Evolutionary conservation across 2,113 vertebrate species (phyloP).

Genomic region (Sapajus apella): DNA sequence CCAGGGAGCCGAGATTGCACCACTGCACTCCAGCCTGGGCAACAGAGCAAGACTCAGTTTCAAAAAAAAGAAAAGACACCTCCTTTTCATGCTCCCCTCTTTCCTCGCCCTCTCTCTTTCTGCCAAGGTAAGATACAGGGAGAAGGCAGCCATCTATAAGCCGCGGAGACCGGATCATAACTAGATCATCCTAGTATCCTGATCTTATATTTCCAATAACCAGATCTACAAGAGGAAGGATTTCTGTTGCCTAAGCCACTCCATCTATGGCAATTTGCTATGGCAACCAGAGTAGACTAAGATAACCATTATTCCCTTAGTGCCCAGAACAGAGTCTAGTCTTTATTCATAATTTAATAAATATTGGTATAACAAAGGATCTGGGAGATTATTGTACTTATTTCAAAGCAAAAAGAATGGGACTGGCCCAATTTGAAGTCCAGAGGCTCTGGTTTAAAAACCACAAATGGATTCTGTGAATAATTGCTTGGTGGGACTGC

Average conservation of each 20-base stretch:
- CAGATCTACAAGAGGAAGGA: not conserved
- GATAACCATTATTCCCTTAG: not conserved
- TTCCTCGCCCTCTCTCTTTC: not conserved
- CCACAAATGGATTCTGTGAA: not conserved
- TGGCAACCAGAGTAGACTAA: not conserved
- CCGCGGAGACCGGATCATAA: not conserved
- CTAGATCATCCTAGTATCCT: fast-evolving
- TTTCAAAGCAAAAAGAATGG: not conserved
- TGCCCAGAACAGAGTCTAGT: not conserved
- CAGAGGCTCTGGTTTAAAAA: not conserved
- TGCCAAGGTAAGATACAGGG: not conserved
- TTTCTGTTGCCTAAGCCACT: not conserved
- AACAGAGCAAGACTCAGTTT: too few relatives aligned
- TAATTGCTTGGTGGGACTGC: not conserved
- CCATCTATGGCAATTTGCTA: not conserved
- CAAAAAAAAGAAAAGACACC: not conserved
- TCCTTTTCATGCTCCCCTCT: not conserved
- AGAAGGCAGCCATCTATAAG: not conserved
- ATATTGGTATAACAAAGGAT: not conserved
- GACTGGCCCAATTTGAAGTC: not conserved
- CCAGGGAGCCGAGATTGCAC: too few relatives aligned
- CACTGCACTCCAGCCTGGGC: too few relatives aligned
- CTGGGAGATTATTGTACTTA: not conserved
- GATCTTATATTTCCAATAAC: not conserved
- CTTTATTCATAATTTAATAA: not conserved